Percentiles rank a stretch among this genome's conserved stretches.
Evolutionary conservation across 2,797 vertebrate genomes (phyloP).

Genomic region (Myotis findleyi): DNA sequence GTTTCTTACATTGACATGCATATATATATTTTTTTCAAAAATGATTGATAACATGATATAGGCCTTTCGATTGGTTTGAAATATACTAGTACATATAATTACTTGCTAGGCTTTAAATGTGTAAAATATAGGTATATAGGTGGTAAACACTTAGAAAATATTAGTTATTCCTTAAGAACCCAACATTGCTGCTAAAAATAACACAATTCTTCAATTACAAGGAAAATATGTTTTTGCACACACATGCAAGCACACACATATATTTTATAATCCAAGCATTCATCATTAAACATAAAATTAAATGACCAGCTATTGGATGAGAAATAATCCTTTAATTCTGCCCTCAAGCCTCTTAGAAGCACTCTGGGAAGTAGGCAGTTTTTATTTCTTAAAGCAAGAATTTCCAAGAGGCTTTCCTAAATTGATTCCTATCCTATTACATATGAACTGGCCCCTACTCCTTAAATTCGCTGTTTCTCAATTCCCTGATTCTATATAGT

Average conservation of each 20-base stretch:
- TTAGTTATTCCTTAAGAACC: background rate
- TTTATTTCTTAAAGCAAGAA: background rate
- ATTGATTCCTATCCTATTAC: background rate
- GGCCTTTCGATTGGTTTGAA: background rate
- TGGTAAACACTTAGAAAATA: background rate
- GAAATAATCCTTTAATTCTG: background rate
- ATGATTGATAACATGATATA: background rate
- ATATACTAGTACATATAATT: background rate
- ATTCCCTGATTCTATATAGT: background rate
- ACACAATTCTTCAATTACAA: background rate
- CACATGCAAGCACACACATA: accelerated
- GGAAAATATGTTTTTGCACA: background rate
- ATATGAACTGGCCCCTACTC: background rate
- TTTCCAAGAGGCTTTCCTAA: background rate
- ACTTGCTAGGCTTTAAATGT: background rate
- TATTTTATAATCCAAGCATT: background rate
- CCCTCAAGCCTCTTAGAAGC: background rate
- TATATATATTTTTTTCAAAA: background rate
- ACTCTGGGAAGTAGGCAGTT: background rate
- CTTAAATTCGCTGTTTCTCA: background rate
- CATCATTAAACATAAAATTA: background rate
- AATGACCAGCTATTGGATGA: background rate
- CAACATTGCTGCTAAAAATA: background rate
- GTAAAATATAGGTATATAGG: background rate
- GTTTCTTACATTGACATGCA: background rate